Base-by-base conservation (phyloP, 2,888 invertebrate genomes). In the Anagyrus pseudococci region DNA sequence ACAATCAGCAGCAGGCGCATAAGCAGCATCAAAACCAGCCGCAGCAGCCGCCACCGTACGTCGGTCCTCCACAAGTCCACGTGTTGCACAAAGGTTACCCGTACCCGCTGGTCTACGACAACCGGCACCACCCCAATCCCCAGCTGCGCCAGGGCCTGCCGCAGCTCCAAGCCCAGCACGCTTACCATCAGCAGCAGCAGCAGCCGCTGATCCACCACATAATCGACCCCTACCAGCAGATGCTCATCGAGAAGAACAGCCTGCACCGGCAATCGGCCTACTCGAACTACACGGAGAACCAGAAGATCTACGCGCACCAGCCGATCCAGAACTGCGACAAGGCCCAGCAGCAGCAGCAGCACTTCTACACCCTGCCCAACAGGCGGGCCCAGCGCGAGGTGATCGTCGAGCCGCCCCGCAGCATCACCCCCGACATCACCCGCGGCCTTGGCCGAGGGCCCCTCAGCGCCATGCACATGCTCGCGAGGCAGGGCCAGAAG, bases 381-480 rank as follows among this genome's bases (percentile, higher is more conserved):
- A 80, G 83, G 60, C 82, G 82, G 67, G 72, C 81, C 1, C 82
- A 82, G 47, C 79, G 77, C 64, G 82, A 83, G 26, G 67, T 72
- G 20, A 69, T 72, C 23, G 73, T 76, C n/a, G 77, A 79, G 52
- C 79, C 79, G 25, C 81, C 81, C 7, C 81, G 84, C 54, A 83
- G 84, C 43, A 82, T 84, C 41, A 85, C 84, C 1, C 85, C 85
- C 1, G 85, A 85, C 61, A 85, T 85, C 53, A 84, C 84, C 33
- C 77, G 84, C 59, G 84, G 83, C 22, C 73, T 84, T 59, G 78
- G 72, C 17, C 75, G 74, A 19, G 76, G 70, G 23, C 69, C 74
- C 4, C 54, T 78, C 8, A 76, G 71, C 41, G 66, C 76, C 2
- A 72, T 76, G 74, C 77, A 78, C 54, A 73, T 76, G 72, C 64